A percentile compares a stretch with the other conserved stretches of the same genome.
Conservation (phyloP, 2,888 invertebrate genomes). For the Agrochola lota region DNA sequence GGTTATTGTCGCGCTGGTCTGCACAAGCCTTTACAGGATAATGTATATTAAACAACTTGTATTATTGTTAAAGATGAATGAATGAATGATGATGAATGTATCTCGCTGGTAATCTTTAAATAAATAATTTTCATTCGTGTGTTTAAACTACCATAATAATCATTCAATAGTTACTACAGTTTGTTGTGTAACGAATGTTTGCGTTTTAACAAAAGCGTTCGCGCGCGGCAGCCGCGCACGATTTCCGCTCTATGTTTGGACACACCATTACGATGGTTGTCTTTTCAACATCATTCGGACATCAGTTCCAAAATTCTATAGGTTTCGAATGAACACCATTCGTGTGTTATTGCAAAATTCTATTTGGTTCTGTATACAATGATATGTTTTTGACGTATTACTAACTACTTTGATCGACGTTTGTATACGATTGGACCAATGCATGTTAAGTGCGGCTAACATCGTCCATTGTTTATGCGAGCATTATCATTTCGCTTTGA, state of each 20-base stretch:
- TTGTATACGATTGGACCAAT: conserved; percentile 41
- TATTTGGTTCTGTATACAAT: conserved; percentile 32
- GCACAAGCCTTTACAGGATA: too few relatives aligned
- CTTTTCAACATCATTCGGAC: not conserved
- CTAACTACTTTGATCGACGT: conserved; percentile 45
- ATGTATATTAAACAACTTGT: too few relatives aligned
- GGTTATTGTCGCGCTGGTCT: too few relatives aligned
- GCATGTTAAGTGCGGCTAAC: conserved; percentile 49
- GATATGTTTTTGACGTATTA: conserved; percentile 44
- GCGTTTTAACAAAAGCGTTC: too few relatives aligned
- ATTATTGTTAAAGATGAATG: too few relatives aligned
- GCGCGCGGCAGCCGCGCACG: too few relatives aligned
- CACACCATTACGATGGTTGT: too few relatives aligned
- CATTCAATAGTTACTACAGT: not conserved
- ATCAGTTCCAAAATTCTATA: not conserved
- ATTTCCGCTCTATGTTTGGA: too few relatives aligned
- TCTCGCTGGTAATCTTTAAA: too few relatives aligned
- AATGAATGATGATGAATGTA: too few relatives aligned
- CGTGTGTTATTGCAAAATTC: conserved; percentile 10
- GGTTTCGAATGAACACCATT: conserved; percentile 9
- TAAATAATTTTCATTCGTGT: not conserved
- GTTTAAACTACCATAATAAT: not conserved
- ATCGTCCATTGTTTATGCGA: conserved; percentile 42
- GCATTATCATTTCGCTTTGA: conserved; percentile 48
- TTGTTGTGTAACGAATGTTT: too few relatives aligned